A percentile compares a stretch with the other conserved stretches of the same genome.
These are phyloP conservation scores for Brevipalpus yothersi DNA, from an alignment of 1,140 invertebrate species.

Conservation along the genomic window DNA sequence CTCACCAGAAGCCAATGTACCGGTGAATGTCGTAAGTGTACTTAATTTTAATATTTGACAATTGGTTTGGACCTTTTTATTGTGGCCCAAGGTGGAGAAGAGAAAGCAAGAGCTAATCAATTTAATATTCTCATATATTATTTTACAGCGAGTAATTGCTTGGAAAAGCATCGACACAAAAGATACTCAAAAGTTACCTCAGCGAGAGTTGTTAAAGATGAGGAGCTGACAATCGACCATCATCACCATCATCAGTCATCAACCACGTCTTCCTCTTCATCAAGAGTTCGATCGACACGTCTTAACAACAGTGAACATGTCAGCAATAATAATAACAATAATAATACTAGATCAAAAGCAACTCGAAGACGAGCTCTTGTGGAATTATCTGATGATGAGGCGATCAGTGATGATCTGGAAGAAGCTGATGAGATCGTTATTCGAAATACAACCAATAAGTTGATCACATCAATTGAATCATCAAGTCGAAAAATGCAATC, in stretches of 20 bases:
- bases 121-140: not conserved
- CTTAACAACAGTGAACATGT: not conserved
- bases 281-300: not conserved
- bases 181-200: not conserved
- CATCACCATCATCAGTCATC: not conserved
- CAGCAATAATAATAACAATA: not conserved
- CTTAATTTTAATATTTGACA: not conserved
- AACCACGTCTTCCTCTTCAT: not conserved
- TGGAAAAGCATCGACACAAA: not conserved
- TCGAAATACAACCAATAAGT: not conserved
- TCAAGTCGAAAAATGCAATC: not conserved
- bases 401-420: not conserved
- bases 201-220: not conserved
- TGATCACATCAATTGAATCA: not conserved
- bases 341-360: not conserved
- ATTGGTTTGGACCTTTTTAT: not conserved
- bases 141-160: not conserved
- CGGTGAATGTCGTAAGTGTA: not conserved
- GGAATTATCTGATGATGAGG: too few species aligned
- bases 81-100: not conserved
- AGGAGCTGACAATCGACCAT: not conserved
- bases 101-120: not conserved
- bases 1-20: not conserved
- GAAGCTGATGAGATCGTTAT: constrained; percentile 3
- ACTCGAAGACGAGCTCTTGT: not conserved